These are phyloP conservation scores for Tachyglossus aculeatus DNA, from an alignment of 2,797 vertebrate genomes.

Conservation along the genomic window DNA sequence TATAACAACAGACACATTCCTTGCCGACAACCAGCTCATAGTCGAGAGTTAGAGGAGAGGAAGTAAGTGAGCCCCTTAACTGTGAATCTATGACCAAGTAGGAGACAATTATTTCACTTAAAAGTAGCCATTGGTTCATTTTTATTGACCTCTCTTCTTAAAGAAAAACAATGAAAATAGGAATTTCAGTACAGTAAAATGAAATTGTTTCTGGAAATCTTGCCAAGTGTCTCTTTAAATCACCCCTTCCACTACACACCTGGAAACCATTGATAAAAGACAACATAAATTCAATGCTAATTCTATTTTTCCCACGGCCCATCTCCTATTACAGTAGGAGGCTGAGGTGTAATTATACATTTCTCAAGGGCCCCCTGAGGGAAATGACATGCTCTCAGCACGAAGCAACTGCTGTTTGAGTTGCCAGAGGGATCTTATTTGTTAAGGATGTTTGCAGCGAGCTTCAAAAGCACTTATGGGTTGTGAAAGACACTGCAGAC, in stretches of 20 bases:
- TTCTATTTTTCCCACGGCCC: background rate
- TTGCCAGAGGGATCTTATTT: background rate
- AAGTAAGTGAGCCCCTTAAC: too few relatives aligned
- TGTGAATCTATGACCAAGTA: too few relatives aligned
- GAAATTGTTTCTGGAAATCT: background rate
- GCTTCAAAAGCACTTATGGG: background rate
- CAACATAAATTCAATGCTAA: background rate
- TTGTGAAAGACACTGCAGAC: background rate
- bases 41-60: too few relatives aligned
- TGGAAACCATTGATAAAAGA: background rate
- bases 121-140: too few relatives aligned
- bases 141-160: background rate
- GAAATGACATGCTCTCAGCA: background rate
- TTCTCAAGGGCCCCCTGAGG: background rate
- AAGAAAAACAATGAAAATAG: background rate
- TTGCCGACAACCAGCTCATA: too few relatives aligned
- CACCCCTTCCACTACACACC: background rate
- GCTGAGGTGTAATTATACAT: background rate
- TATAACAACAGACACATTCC: too few relatives aligned
- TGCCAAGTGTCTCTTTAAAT: background rate
- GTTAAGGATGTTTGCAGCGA: background rate
- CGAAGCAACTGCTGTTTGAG: background rate
- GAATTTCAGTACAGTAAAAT: background rate
- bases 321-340: background rate
- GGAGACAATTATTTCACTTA: too few relatives aligned